Percentiles rank a stretch among this genome's conserved stretches.
These are phyloP conservation scores for Phaonia tiefii DNA, from an alignment of 2,888 invertebrate species.

Conservation along the genomic window DNA sequence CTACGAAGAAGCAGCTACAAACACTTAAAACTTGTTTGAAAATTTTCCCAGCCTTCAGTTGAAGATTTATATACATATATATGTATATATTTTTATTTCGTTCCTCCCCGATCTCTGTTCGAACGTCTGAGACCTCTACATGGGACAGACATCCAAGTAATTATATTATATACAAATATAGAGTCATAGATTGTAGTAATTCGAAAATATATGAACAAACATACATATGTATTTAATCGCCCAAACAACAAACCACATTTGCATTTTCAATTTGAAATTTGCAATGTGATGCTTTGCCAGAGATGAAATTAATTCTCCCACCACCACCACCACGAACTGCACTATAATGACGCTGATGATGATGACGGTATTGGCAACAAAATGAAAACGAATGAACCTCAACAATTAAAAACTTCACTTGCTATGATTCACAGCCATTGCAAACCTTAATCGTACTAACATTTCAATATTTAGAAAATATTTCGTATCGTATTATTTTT, in stretches of 20 bases:
- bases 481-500: background rate
- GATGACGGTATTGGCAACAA: too few relatives aligned
- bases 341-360: too few relatives aligned
- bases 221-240: background rate
- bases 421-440: too few relatives aligned
- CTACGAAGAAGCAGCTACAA: conserved; percentile 68
- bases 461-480: conserved; percentile 26
- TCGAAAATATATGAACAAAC: background rate
- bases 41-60: conserved; percentile 78
- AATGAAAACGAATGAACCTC: background rate
- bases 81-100: conserved; percentile 49
- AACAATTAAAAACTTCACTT: background rate
- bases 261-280: conserved; percentile 62
- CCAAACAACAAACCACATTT: conserved; percentile 58
- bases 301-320: conserved; percentile 59
- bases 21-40: conserved; percentile 70
- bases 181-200: background rate
- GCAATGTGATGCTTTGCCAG: conserved; percentile 54
- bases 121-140: background rate
- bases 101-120: background rate
- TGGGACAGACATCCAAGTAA: background rate
- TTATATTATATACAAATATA: background rate
- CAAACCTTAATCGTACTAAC: background rate
- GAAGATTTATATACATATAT: conserved; percentile 46
- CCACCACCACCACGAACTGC: background rate